Evolutionary conservation across 2,888 invertebrate genomes (phyloP).

Genomic region (Teleiodes luculella): DNA sequence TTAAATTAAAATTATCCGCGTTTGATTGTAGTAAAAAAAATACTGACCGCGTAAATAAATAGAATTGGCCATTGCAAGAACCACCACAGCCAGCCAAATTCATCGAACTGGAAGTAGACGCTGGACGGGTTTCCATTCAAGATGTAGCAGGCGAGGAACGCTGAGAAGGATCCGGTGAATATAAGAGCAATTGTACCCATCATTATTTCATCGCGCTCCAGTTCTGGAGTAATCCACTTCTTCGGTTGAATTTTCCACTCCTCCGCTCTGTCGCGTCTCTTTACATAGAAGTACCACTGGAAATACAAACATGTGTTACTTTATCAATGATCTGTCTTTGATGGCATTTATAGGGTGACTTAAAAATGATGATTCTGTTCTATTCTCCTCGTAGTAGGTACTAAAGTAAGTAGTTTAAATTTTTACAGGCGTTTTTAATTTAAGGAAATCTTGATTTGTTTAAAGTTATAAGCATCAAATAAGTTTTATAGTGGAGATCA

Average conservation of each 20-base stretch:
- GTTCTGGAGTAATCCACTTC: constrained; percentile 82
- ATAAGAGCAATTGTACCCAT: constrained; percentile 80
- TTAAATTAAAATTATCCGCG: too few species aligned
- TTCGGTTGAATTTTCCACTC: constrained; percentile 87
- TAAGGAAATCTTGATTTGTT: too few species aligned
- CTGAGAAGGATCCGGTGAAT: constrained; percentile 76
- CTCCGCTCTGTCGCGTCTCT: constrained; percentile 77
- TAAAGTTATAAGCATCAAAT: background rate
- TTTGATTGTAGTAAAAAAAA: background rate
- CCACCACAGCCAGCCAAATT: constrained; percentile 83
- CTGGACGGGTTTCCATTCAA: constrained; percentile 82
- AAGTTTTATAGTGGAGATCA: too few species aligned
- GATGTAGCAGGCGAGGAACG: constrained; percentile 81
- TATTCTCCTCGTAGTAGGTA: too few species aligned
- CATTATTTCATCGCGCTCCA: constrained; percentile 84
- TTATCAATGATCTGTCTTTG: too few species aligned
- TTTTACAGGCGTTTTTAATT: too few species aligned
- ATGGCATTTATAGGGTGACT: too few species aligned
- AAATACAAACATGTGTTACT: too few species aligned
- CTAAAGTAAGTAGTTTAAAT: too few species aligned
- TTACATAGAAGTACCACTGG: constrained; percentile 87
- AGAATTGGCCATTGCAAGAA: constrained; percentile 81
- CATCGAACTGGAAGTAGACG: constrained; percentile 81
- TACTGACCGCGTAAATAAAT: constrained; percentile 80
- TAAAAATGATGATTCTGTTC: too few species aligned